Evolutionary conservation across 1,140 invertebrate species (phyloP), one percentile per base, ranked within the genome.

Genomic region (Chrysomallon squamiferum): DNA sequence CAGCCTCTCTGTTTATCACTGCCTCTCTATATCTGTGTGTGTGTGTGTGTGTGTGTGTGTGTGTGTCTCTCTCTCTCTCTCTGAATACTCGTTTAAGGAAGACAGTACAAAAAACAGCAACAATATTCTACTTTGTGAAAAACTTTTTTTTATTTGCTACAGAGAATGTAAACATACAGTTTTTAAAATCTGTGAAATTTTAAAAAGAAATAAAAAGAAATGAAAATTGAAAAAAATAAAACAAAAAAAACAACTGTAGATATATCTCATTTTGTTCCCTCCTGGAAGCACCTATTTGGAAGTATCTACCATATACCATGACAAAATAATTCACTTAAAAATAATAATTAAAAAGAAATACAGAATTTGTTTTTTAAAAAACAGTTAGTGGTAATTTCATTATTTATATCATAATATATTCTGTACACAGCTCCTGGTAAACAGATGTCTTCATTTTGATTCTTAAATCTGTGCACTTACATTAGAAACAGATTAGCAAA

Each of bases 161-260:
- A 54, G 50, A 54, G 50, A 54, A 54, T 54, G 50, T 54, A 54
- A 54, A 54, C 50, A 54, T 54, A 54, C 50, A 54, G 50, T 18
- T 54, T 54, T 30, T 27, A 54, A 27, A 54, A 54, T 54, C 15
- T 54, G 50, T 27, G 29, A 54, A 27, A 27, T 25, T 20, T 18
- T 20, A 20, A 52, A 54, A 54, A 54, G 29, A 54, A 27, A 30
- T 7, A 38, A 38, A 38, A 38, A 38, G 15, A n/a, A n/a, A n/a
- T n/a, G n/a, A n/a, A 47, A 47, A 47, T 47, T 47, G 50, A 54
- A 54, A 54, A 54, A 52, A 54, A 54, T 20, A 54, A 27, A 27
- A 30, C 5, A 15, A 38, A 7, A 7, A 38, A 38, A 38, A 38
- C 5, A 38, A 5, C 35, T 7, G 5, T 7, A 54, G 22, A 22